A percentile compares a stretch with the other conserved stretches of the same genome.
phyloP scores from a whole-genome alignment of 2,888 invertebrate genomes.

The Crossocerus cetratus region DNA sequence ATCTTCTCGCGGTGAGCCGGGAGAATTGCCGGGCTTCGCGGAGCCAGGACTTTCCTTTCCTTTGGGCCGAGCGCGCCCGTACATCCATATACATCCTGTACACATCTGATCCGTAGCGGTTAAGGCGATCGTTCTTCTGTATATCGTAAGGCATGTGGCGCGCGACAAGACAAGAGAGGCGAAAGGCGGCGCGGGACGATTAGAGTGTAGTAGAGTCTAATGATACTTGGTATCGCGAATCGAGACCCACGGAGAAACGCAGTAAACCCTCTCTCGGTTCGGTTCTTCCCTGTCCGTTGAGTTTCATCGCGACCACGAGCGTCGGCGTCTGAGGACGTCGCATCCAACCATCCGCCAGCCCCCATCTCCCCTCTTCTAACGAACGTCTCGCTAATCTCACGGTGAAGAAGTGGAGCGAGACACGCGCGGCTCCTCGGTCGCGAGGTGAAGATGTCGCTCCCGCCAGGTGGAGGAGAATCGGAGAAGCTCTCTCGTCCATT shows the following conservation, averaged over 20 bases:
- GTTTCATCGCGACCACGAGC: not conserved
- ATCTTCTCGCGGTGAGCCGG: too few species aligned
- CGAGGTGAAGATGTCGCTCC: too few species aligned
- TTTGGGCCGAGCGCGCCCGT: constrained; percentile 19
- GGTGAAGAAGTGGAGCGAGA: not conserved
- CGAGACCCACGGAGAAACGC: not conserved
- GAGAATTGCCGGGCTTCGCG: not conserved
- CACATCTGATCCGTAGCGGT: constrained; percentile 36
- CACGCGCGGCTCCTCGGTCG: too few species aligned
- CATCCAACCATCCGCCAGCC: constrained; percentile 12
- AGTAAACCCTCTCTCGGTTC: constrained; percentile 16
- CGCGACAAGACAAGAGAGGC: not conserved
- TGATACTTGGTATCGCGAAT: constrained; percentile 22
- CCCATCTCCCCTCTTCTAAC: constrained; percentile 10
- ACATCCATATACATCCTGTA: constrained; percentile 23
- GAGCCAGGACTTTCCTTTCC: constrained; percentile 1
- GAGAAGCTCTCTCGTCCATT: too few species aligned
- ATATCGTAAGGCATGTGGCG: constrained; percentile 26
- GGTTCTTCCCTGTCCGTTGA: constrained; percentile 9
- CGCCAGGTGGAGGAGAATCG: too few species aligned
- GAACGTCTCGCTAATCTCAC: constrained; percentile 25
- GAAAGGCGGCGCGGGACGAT: not conserved
- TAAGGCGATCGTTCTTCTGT: constrained; percentile 36
- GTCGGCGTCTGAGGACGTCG: constrained; percentile 13
- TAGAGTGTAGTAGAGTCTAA: constrained; percentile 18